phyloP scores from a whole-genome alignment of 2,888 invertebrate genomes.

The Drosophila macrospina region DNA sequence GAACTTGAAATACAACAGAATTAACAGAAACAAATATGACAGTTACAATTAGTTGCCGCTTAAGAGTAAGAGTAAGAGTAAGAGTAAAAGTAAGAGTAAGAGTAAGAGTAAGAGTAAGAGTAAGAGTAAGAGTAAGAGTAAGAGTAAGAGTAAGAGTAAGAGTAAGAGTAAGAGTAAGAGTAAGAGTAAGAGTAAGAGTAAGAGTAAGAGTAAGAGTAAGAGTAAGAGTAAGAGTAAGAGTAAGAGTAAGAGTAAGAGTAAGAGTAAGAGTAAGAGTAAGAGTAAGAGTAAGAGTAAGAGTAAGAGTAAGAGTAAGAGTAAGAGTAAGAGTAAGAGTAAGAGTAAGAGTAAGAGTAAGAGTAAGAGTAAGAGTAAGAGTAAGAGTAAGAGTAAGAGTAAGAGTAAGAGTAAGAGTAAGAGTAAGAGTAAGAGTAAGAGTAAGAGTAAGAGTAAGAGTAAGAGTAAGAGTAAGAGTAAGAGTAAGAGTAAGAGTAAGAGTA shows the following conservation, averaged over 20 bases:
- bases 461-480: slow-evolving; percentile 6
- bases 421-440: neutral
- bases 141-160: slow-evolving; percentile 3
- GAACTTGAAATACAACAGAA: neutral
- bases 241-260: neutral
- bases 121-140: neutral
- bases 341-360: neutral
- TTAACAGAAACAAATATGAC: neutral
- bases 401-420: neutral
- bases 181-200: slow-evolving; percentile 1
- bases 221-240: neutral
- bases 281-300: slow-evolving; percentile 1
- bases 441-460: neutral
- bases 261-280: slow-evolving; percentile 4
- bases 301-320: neutral
- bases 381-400: slow-evolving; percentile 3
- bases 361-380: neutral
- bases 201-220: neutral
- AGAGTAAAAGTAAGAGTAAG: neutral
- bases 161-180: slow-evolving; percentile 3
- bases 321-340: slow-evolving; percentile 1
- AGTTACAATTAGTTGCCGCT: too few relatives aligned
- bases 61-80: neutral
- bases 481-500: slow-evolving; percentile 4
- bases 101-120: neutral